Conservation (phyloP, 2,888 invertebrate species). For the Heliconius hortense region DNA sequence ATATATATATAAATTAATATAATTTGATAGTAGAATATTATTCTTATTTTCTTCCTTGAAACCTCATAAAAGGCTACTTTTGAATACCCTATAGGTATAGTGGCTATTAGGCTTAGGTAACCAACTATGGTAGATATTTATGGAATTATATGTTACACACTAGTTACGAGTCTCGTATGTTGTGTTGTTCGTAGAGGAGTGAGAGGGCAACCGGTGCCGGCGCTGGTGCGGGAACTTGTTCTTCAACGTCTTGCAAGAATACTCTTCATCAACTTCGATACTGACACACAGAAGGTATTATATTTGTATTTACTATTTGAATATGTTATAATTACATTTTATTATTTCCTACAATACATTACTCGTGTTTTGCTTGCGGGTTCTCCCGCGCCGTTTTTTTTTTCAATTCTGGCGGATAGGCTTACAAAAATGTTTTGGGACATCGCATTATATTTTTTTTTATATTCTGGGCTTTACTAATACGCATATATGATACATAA, state of each 20-base stretch:
- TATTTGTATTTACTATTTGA: not conserved
- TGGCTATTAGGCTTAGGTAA: not conserved
- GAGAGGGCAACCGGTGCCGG: slow-evolving; percentile 89
- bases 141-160: slow-evolving; percentile 6
- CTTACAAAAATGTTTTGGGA: not conserved
- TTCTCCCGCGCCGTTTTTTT: not conserved
- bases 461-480: not conserved
- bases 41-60: too few relatives aligned
- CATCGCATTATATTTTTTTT: not conserved
- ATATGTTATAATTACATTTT: not conserved
- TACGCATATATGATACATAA: not conserved
- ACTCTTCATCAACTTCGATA: slow-evolving; percentile 87
- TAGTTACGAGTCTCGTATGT: slow-evolving; percentile 36
- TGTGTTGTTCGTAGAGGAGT: slow-evolving; percentile 85
- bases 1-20: too few relatives aligned
- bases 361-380: not conserved
- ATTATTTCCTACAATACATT: not conserved
- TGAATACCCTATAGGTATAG: not conserved
- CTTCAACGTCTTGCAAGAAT: slow-evolving; percentile 88
- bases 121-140: not conserved
- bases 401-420: too few relatives aligned
- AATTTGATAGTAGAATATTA: too few relatives aligned
- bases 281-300: slow-evolving; percentile 67
- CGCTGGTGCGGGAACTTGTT: slow-evolving; percentile 85
- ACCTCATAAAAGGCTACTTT: not conserved